These are phyloP conservation scores for Cephalopterus ornatus DNA, from an alignment of 2,113 vertebrate genomes.

Conservation along the genomic window DNA sequence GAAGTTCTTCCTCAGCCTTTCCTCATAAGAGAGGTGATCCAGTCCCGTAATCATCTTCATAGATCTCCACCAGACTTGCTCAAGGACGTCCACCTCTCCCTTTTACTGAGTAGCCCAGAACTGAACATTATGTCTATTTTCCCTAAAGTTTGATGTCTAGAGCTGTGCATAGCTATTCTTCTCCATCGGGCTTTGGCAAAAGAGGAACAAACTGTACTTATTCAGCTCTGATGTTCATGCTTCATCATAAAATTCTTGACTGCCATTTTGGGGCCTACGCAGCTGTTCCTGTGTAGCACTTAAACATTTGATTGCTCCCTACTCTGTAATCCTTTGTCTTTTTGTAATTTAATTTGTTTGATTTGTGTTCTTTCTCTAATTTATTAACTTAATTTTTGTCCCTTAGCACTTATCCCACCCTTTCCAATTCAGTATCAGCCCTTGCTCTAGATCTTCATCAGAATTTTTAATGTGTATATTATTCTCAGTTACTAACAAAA, in stretches of 20 bases:
- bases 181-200: fast-evolving
- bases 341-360: background rate
- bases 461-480: background rate
- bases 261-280: background rate
- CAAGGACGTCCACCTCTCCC: background rate
- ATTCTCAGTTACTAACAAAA: background rate
- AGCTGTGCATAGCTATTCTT: background rate
- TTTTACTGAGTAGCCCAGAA: background rate
- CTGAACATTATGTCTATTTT: background rate
- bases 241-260: background rate
- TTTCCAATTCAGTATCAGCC: background rate
- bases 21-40: background rate
- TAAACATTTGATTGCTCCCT: background rate
- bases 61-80: background rate
- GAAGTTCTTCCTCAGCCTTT: background rate
- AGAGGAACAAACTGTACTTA: background rate
- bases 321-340: background rate
- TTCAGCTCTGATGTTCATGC: background rate
- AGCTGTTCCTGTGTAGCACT: background rate
- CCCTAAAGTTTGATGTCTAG: background rate
- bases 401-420: background rate
- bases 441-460: background rate
- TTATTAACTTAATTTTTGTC: background rate
- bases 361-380: background rate
- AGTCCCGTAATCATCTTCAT: background rate